Base-by-base conservation (phyloP, 2,797 vertebrate genomes). In the Catharus ustulatus region DNA sequence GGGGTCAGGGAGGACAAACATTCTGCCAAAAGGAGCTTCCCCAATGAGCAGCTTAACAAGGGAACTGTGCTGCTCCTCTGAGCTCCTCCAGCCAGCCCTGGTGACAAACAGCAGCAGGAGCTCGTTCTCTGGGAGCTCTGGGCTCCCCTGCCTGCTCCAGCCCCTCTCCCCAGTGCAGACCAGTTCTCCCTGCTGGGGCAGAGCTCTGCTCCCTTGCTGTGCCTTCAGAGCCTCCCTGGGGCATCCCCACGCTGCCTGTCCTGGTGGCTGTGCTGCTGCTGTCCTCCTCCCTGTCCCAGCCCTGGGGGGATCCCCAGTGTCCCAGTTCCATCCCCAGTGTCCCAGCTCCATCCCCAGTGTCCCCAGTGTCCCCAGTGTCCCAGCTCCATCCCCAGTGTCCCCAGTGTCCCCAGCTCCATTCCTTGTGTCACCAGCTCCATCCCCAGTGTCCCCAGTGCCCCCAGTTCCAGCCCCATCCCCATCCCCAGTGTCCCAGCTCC, bases 171-270 rank as follows among this genome's bases (percentile, higher is more conserved):
- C 29, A 27, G 5, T 0, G 9, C 34, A 74, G 46, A 4, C 0
- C 0, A 17, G 32, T 3, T 51, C 29, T 23, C 4, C 0, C 14
- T 10, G 11, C 58, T 2, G 10, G n/a, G 18, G 58, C 55, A 15
- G 6, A 43, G 36, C 5, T 1, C 24, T 24, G 27, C 8, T 22
- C 32, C 26, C 18, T 13, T 14, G 13, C 4, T 5, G 9, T 3
- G 8, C 4, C 45, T 36, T 30, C 76, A 45, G 40, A 54, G 48
- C n/a, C 45, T 5, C 11, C 10, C 42, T 27, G 68, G 51, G 45
- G 12, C 6, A 16, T 14, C 5, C 23, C 19, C 24, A 1, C 11
- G 9, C 36, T 38, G 36, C 29, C 43, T 2, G 4, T 11, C 14
- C 77, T 49, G 40, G 34, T 5, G 34, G 34, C 34, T 34, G 34